Evolutionary conservation across 2,113 vertebrate genomes (phyloP), one percentile per base, ranked within the genome.

Genomic region (Trachemys scripta): DNA sequence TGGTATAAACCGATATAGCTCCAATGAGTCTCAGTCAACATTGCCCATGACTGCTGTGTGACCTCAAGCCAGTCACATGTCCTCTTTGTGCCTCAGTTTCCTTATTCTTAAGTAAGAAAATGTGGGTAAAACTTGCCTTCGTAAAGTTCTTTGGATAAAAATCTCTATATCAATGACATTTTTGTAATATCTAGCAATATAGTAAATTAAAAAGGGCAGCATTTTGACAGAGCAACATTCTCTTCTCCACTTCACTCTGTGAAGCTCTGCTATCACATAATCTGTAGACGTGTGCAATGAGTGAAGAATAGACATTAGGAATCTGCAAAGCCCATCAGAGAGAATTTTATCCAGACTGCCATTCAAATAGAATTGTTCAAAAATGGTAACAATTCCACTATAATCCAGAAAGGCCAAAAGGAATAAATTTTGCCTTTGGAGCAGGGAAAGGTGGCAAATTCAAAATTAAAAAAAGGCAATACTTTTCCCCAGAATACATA

Each of bases 201-300:
- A 5, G 11, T 57, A 95, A 92, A 95, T 69, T 84, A 78, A 93
- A 94, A 89, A 6, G 85, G 85, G 38, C 20, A 89, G 17, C 62
- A 69, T 35, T 69, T 35, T 69, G 62, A 69, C 5, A 93, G 7
- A 86, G 17, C 4, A 92, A 78, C 42, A 95, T 89, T 54, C 72
- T 80, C 1, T 72, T 92, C 72, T n/a, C 6, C 14, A 9, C 50
- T 84, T 88, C 94, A 20, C 54, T 69, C 54, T 94, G 82, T 31
- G 59, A 59, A 95, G 10, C 9, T 89, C 31, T 88, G 13, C 81
- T 54, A 6, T 89, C 38, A 3, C 51, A 82, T 35, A 1, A 0
- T 25, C 50, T 82, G 31, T 85, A 72, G 54, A 54, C 90, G 31
- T 92, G 53, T 50, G 25, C n/a, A 89, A 47, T 22, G 45, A 84